Conservation (phyloP, 2,797 vertebrate species). For the Sebastes cheni region DNA sequence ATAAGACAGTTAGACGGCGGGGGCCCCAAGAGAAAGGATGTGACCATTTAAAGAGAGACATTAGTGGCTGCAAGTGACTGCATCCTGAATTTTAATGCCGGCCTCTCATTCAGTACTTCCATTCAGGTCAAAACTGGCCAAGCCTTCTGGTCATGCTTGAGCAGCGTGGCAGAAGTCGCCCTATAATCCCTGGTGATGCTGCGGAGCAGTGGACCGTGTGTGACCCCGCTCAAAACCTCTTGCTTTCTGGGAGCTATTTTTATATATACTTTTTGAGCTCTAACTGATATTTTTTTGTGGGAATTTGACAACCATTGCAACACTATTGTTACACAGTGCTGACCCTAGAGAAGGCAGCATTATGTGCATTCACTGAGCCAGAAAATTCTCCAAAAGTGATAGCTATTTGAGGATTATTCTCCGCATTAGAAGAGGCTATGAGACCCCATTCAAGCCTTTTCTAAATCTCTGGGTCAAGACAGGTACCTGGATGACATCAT, state of each 20-base stretch:
- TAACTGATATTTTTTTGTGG: not conserved
- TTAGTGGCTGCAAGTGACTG: constrained; percentile 65
- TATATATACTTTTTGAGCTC: constrained; percentile 4
- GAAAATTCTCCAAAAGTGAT: constrained; percentile 48
- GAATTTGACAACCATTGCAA: constrained; percentile 9
- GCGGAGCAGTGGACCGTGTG: constrained; percentile 47
- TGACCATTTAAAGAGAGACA: constrained; percentile 74
- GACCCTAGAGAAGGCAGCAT: constrained; percentile 13
- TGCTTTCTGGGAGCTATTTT: constrained; percentile 13
- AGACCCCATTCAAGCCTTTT: constrained; percentile 45
- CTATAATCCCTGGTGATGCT: constrained; percentile 65
- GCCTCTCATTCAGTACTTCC: constrained; percentile 62
- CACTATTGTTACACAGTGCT: constrained; percentile 15
- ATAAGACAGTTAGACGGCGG: constrained; percentile 43
- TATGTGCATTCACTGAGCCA: constrained; percentile 31
- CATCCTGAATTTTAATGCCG: constrained; percentile 72
- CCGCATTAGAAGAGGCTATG: constrained; percentile 18
- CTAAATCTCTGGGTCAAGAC: constrained; percentile 44
- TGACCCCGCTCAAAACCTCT: constrained; percentile 46
- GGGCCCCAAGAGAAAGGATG: constrained; percentile 52
- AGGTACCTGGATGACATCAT: constrained; percentile 70
- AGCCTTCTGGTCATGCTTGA: constrained; percentile 70
- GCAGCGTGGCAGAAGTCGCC: constrained; percentile 69
- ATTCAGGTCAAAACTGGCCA: constrained; percentile 65
- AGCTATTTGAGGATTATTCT: constrained; percentile 45